Evolutionary conservation across 2,113 vertebrate genomes (phyloP).

Genomic region (Pachypanchax playfairii): DNA sequence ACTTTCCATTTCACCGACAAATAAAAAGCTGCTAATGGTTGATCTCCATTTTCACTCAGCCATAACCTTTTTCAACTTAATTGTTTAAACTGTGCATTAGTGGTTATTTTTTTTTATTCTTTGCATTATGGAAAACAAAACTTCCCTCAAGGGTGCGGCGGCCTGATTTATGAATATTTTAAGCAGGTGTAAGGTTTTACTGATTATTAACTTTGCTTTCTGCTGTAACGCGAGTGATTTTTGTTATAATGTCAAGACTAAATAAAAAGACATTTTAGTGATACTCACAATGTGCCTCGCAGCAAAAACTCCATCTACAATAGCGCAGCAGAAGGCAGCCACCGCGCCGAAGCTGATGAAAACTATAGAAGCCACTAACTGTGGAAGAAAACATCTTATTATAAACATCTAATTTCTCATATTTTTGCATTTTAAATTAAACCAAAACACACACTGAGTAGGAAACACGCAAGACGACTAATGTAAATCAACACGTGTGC

Average conservation of each 20-base stretch:
- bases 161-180: constrained; percentile 3
- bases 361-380: constrained; percentile 98
- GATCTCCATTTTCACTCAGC: constrained; percentile 27
- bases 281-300: constrained; percentile 97
- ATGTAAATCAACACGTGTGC: not conserved
- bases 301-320: constrained; percentile 97
- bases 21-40: constrained; percentile 34
- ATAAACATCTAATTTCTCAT: too few species aligned
- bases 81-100: constrained; percentile 58
- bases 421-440: not conserved
- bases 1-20: constrained; percentile 22
- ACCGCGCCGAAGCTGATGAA: constrained; percentile 99
- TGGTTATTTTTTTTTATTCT: constrained; percentile 35
- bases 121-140: constrained; percentile 23
- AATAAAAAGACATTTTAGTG: constrained; percentile 4
- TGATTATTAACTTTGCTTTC: constrained; percentile 25
- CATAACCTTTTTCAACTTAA: constrained; percentile 25
- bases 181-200: constrained; percentile 14
- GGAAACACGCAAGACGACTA: not conserved
- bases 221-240: not conserved
- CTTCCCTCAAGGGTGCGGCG: constrained; percentile 25
- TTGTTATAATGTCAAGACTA: constrained; percentile 21
- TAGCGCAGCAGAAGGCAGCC: constrained; percentile 97
- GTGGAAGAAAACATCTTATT: constrained; percentile 39
- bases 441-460: not conserved